These are phyloP conservation scores for Slavum lentiscoides DNA, from an alignment of 2,888 invertebrate species.

Conservation along the genomic window DNA sequence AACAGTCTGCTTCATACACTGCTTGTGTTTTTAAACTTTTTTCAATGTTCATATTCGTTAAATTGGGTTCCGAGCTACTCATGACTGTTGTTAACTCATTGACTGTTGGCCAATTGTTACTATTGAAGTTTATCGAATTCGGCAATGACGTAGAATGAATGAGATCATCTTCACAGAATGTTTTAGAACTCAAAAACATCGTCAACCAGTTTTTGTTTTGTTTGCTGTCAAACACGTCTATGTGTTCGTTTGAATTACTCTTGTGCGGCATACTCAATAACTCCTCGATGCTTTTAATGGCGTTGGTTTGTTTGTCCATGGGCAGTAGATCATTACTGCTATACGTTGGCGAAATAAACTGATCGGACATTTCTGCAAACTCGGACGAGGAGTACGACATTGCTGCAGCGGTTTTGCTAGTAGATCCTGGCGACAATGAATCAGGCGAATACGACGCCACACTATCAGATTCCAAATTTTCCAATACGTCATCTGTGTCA, in stretches of 20 bases:
- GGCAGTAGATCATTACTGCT: constrained; percentile 56
- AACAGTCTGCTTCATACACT: constrained; percentile 37
- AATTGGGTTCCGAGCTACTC: constrained; percentile 31
- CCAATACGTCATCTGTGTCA: constrained; percentile 48
- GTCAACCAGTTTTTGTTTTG: constrained; percentile 37
- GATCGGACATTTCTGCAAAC: constrained; percentile 56
- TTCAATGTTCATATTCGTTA: constrained; percentile 28
- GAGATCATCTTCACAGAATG: constrained; percentile 33
- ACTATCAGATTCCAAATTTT: constrained; percentile 54
- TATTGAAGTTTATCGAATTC: constrained; percentile 55
- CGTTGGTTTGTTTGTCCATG: constrained; percentile 50
- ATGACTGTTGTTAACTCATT: constrained; percentile 45
- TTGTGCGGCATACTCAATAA: constrained; percentile 16
- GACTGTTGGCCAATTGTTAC: constrained; percentile 49
- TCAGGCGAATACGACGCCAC: constrained; percentile 52
- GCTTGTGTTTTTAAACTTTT: constrained; percentile 29
- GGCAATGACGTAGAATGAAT: constrained; percentile 56
- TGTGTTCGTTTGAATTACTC: constrained; percentile 14
- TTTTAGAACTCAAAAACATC: constrained; percentile 33
- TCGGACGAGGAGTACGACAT: constrained; percentile 54
- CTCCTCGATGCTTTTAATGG: constrained; percentile 45
- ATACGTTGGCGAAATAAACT: constrained; percentile 57
- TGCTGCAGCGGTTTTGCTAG: constrained; percentile 54
- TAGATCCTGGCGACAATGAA: constrained; percentile 54
- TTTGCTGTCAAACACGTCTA: constrained; percentile 22